phyloP scores from a whole-genome alignment of 2,797 vertebrate species.

The Eremophila alpestris region DNA sequence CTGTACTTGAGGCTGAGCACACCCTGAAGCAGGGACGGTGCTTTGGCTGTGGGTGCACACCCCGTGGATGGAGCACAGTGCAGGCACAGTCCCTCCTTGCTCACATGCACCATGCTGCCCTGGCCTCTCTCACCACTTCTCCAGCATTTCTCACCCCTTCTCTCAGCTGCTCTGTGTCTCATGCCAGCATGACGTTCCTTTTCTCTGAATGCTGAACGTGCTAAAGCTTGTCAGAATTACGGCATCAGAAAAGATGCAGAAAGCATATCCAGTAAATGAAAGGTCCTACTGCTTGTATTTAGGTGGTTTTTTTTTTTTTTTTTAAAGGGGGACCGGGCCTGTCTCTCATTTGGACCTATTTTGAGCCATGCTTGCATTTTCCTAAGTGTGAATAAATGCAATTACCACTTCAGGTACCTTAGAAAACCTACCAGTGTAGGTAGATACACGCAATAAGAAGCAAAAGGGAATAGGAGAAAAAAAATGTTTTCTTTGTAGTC shows the following conservation, averaged over 20 bases:
- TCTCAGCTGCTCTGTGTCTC: background rate
- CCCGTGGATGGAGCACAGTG: fast-evolving
- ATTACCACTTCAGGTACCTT: background rate
- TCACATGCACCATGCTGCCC: background rate
- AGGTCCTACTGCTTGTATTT: background rate
- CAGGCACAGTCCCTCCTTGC: background rate
- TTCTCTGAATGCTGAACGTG: background rate
- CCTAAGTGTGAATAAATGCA: background rate
- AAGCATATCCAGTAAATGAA: background rate
- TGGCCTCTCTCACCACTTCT: background rate
- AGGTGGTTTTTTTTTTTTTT: background rate
- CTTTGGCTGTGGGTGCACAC: background rate
- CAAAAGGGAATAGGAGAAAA: background rate
- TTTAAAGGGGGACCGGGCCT: fast-evolving
- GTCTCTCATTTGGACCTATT: background rate
- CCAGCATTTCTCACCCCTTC: background rate
- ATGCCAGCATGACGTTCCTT: background rate
- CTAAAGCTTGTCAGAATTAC: background rate
- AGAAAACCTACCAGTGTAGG: background rate
- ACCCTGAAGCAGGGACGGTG: background rate
- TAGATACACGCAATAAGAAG: background rate
- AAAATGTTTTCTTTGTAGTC: background rate
- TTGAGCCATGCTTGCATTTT: background rate
- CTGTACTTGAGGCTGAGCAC: background rate
- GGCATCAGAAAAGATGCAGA: background rate